phyloP scores from a whole-genome alignment of 2,113 vertebrate genomes.

The Atlantisia rogersi region DNA sequence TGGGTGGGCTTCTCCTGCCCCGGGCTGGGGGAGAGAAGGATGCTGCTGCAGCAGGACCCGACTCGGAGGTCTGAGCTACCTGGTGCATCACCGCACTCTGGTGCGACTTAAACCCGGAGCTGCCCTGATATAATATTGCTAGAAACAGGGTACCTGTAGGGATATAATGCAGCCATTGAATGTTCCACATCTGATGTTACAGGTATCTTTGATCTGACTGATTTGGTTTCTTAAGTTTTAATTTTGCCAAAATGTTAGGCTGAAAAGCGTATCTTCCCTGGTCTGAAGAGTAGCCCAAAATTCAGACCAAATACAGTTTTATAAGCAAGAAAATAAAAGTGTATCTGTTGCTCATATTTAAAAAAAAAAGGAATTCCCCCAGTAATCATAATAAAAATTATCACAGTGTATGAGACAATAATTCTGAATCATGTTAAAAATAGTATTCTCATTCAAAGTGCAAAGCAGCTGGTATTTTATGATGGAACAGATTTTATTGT shows the following conservation, averaged over 20 bases:
- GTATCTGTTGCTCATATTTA: neutral
- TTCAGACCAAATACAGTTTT: neutral
- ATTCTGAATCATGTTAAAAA: conserved; percentile 36
- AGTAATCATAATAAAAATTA: neutral
- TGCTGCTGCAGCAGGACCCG: neutral
- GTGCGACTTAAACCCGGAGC: neutral
- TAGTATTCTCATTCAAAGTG: conserved; percentile 1
- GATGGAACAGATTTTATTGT: conserved; percentile 52
- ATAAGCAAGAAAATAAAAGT: neutral
- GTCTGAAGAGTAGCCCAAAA: neutral
- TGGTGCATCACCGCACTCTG: neutral
- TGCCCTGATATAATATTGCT: neutral
- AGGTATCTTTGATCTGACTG: neutral
- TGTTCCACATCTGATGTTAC: neutral
- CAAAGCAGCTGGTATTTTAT: conserved; percentile 46
- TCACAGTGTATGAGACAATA: neutral
- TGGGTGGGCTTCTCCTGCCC: neutral
- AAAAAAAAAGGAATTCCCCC: neutral
- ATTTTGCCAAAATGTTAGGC: neutral
- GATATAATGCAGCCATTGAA: neutral
- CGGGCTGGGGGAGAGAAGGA: fast-evolving
- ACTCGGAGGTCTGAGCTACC: neutral
- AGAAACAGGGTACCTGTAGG: neutral
- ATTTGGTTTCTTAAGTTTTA: neutral
- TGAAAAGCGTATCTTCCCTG: neutral